Evolutionary conservation across 2,888 invertebrate species (phyloP).

Genomic region (Ectemnius cavifrons): DNA sequence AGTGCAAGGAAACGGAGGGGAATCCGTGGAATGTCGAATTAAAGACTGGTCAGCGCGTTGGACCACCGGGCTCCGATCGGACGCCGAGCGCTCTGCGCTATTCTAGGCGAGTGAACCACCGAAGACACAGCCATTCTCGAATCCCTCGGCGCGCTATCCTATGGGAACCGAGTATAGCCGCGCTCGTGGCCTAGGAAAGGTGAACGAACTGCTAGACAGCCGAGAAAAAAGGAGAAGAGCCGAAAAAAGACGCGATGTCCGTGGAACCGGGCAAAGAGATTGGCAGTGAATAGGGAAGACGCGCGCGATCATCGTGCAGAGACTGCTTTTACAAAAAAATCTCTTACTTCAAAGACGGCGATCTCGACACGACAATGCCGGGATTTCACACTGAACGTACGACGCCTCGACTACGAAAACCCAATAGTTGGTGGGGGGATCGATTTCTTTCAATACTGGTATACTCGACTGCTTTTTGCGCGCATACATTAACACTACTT

Average conservation of each 20-base stretch:
- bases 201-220: constrained; percentile 76
- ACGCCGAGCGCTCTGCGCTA: constrained; percentile 31
- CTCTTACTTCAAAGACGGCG: constrained; percentile 4
- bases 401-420: no score
- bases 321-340: constrained; percentile 18
- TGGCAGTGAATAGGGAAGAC: constrained; percentile 36
- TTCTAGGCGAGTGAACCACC: constrained; percentile 37
- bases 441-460: no score
- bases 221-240: constrained; percentile 63
- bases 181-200: constrained; percentile 62
- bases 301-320: constrained; percentile 35
- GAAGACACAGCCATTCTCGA: neutral
- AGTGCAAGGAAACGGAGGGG: constrained; percentile 64
- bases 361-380: neutral
- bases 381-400: no score
- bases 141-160: neutral
- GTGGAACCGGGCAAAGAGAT: constrained; percentile 44
- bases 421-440: no score
- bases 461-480: constrained; percentile 2
- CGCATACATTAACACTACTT: constrained; percentile 32
- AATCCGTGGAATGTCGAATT: constrained; percentile 72
- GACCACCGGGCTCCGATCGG: constrained; percentile 60
- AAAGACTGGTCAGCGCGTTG: constrained; percentile 63
- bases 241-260: constrained; percentile 54
- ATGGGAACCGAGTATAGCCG: constrained; percentile 55